phyloP scores from a whole-genome alignment of 2,113 vertebrate genomes.

The Pedetes capensis region DNA sequence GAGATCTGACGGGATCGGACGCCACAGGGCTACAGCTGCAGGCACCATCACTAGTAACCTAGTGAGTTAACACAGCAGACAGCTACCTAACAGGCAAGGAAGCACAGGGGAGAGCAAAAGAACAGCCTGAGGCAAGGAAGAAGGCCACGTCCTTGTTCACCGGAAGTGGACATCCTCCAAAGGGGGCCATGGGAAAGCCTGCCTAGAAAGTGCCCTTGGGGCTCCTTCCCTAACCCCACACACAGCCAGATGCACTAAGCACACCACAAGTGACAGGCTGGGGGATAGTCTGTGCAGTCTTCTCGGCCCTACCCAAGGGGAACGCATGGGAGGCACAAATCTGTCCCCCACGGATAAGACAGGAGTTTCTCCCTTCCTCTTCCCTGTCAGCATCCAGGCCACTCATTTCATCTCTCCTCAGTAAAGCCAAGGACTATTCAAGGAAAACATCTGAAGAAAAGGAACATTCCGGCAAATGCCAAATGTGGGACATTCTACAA shows the following conservation, averaged over 20 bases:
- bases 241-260: not conserved
- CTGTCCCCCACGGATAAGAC: not conserved
- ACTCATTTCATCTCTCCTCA: not conserved
- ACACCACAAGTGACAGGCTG: not conserved
- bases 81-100: not conserved
- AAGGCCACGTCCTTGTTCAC: not conserved
- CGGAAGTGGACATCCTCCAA: not conserved
- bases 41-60: not conserved
- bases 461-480: not conserved
- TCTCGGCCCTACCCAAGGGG: not conserved
- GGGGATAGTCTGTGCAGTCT: not conserved
- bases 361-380: not conserved
- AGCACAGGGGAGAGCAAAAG: not conserved
- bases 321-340: not conserved
- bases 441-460: not conserved
- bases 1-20: no score
- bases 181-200: not conserved
- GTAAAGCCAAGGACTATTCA: conserved; percentile 28
- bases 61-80: not conserved
- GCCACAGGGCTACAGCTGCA: no score
- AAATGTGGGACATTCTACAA: conserved; percentile 1
- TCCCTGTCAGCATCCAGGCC: not conserved
- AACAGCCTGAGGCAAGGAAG: not conserved
- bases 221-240: not conserved
- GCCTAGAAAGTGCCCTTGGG: not conserved